Evolutionary conservation across 2,113 vertebrate genomes (phyloP).

Genomic region (Alethe castanea): DNA sequence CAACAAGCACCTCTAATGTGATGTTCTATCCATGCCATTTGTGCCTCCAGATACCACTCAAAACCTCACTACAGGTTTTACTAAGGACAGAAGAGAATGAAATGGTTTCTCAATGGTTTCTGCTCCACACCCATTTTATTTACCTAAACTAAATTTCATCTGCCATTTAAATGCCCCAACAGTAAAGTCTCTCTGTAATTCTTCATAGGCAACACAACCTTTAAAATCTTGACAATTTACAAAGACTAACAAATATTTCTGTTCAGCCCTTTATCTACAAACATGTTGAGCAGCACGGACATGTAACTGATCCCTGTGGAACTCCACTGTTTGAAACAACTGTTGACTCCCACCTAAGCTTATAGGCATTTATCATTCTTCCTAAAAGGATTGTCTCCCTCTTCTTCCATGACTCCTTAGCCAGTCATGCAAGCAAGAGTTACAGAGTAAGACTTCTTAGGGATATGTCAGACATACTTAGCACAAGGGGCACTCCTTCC

Average conservation of each 20-base stretch:
- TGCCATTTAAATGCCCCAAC: not conserved
- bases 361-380: not conserved
- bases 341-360: not conserved
- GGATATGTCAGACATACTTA: not conserved
- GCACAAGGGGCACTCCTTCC: not conserved
- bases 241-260: not conserved
- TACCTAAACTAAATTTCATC: not conserved
- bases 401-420: not conserved
- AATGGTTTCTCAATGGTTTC: not conserved
- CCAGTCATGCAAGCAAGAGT: not conserved
- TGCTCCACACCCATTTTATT: not conserved
- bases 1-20: not conserved
- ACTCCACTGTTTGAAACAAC: not conserved
- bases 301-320: not conserved
- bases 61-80: not conserved
- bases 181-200: not conserved
- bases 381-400: not conserved
- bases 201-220: not conserved
- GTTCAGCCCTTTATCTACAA: not conserved
- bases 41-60: not conserved
- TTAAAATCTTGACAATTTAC: not conserved
- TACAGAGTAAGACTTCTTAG: not conserved
- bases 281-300: not conserved
- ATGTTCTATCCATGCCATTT: fast-evolving
- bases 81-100: not conserved